phyloP scores from a whole-genome alignment of 2,113 vertebrate genomes.

The Pomatorhinus ruficollis region DNA sequence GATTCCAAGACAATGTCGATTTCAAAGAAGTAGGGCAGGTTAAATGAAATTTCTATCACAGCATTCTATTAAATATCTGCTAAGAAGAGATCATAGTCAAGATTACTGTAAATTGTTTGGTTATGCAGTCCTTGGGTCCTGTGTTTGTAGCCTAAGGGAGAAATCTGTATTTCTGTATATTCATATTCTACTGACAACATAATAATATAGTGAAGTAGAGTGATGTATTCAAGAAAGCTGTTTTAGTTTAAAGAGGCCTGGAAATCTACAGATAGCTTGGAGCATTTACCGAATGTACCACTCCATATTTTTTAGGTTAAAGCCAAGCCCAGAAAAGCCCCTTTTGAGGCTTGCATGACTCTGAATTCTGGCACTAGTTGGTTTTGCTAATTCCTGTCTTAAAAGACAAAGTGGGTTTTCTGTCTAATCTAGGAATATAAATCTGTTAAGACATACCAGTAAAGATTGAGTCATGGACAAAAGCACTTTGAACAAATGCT shows the following conservation, averaged over 20 bases:
- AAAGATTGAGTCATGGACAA: neutral
- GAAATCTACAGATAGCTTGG: neutral
- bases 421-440: neutral
- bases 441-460: neutral
- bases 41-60: neutral
- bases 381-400: neutral
- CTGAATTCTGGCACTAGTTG: neutral
- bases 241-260: neutral
- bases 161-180: neutral
- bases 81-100: neutral
- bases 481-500: neutral
- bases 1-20: neutral
- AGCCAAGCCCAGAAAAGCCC: neutral
- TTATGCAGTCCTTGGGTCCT: neutral
- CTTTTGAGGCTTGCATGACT: neutral
- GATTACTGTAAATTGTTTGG: neutral
- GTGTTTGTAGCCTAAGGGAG: neutral
- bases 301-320: neutral
- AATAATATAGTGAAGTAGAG: neutral
- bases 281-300: neutral
- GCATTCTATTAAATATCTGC: neutral
- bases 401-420: neutral
- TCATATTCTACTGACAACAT: neutral
- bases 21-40: neutral
- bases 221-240: neutral